A percentile compares a stretch with the other conserved stretches of the same genome.
phyloP scores from a whole-genome alignment of 1,140 invertebrate species.

The Saccostrea glomerata region DNA sequence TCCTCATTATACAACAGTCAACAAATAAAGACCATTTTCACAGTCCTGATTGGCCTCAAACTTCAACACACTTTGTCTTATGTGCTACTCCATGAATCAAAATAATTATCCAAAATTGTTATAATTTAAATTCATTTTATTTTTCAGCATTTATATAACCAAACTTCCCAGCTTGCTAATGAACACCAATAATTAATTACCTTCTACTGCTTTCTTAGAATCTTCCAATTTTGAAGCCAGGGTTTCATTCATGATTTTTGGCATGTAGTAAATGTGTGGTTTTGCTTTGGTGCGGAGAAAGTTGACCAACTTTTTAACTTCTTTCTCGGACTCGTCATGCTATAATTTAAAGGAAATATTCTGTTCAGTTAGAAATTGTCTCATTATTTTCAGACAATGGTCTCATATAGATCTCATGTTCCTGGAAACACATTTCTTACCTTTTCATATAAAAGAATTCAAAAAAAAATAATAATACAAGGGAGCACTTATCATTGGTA shows the following conservation, averaged over 20 bases:
- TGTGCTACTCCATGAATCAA: too few relatives aligned
- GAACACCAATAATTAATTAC: conserved; percentile 76
- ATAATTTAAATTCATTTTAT: neutral
- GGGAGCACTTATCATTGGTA: too few relatives aligned
- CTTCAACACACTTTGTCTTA: too few relatives aligned
- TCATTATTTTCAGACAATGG: too few relatives aligned
- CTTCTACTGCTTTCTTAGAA: conserved; percentile 82
- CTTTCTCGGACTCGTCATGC: conserved; percentile 90
- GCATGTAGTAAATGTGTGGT: conserved; percentile 92
- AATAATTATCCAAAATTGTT: too few relatives aligned
- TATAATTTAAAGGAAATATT: conserved; percentile 69
- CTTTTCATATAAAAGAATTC: too few relatives aligned
- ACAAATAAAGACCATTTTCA: too few relatives aligned
- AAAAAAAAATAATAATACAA: too few relatives aligned
- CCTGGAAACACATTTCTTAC: too few relatives aligned
- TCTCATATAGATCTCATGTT: too few relatives aligned
- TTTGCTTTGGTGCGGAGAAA: conserved; percentile 93
- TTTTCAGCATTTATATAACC: neutral
- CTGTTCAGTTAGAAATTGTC: neutral
- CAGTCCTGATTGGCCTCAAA: too few relatives aligned
- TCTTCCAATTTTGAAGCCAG: conserved; percentile 82
- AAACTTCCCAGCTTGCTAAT: neutral
- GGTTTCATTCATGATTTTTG: conserved; percentile 85
- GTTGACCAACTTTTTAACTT: conserved; percentile 87
- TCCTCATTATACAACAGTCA: too few relatives aligned